Evolutionary conservation across 1,140 invertebrate species (phyloP), one percentile per base, ranked within the genome.

Genomic region (Anastrepha obliqua): DNA sequence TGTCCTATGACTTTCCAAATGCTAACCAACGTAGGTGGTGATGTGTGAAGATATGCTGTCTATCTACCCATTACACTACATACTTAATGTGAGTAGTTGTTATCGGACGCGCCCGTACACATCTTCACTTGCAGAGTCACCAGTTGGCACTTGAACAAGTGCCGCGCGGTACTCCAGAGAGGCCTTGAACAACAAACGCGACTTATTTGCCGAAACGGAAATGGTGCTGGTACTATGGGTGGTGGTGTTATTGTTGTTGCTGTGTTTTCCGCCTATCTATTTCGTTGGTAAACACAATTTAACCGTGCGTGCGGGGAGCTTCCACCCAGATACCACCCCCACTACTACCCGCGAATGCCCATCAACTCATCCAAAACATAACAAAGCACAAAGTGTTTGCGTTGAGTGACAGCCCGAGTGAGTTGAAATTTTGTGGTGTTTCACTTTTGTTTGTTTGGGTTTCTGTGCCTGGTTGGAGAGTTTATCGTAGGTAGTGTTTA

Each of bases 401-500:
- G 47, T 81, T 81, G 44, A 81, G 17, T 81, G 74, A 29, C 74
- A 81, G 74, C 44, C 47, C 20, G 74, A 20, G 74, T 20, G 74
- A 20, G n/a, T 39, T 20, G n/a, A 55, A 81, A 55, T 47, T 81
- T 81, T 81, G n/a, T 44, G 74, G 44, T 55, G 74, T 51, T 81
- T 55, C 74, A 81, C 74, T 81, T 81, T 55, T 81, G 74, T 81
- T 81, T 81, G 20, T 81, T 81, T 81, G 74, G 74, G 2, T 81
- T 81, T 74, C 29, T 55, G 11, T 55, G 51, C 51, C 39, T 74
- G 70, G 70, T 81, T 55, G 74, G 47, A 55, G 47, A 55, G 47
- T 55, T 55, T 81, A 81, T 51, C 13, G 44, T 29, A 62, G 64
- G n/a, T 20, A 39, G 15, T 81, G 74, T 9, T 13, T 81, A 47